phyloP scores from a whole-genome alignment of 2,888 invertebrate genomes.

The Ellobium chinense region DNA sequence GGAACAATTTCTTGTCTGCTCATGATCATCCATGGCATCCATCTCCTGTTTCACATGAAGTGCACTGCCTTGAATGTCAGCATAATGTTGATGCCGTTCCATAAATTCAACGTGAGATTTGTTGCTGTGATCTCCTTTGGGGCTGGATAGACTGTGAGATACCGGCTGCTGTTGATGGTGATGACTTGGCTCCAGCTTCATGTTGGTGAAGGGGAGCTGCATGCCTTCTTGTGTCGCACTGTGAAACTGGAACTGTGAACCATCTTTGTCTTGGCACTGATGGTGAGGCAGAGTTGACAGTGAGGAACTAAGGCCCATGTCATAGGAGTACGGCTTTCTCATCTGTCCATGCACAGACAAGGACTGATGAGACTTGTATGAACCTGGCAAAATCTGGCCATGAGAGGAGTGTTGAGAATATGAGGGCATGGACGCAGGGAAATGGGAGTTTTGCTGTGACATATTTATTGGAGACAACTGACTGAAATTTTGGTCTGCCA shows the following conservation, averaged over 20 bases:
- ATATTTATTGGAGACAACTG: neutral
- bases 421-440: neutral
- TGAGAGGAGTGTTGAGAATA: constrained; percentile 9
- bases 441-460: neutral
- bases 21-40: neutral
- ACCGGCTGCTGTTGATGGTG: neutral
- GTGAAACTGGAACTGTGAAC: neutral
- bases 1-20: neutral
- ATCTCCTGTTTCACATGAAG: constrained; percentile 19
- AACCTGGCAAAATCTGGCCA: neutral
- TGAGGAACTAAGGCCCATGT: neutral
- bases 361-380: neutral
- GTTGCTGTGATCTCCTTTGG: neutral
- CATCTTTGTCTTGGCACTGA: neutral
- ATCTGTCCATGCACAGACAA: neutral
- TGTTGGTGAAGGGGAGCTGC: neutral
- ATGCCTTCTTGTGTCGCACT: neutral
- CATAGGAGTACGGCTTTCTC: constrained; percentile 4
- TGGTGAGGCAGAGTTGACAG: constrained; percentile 8
- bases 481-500: neutral
- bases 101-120: neutral
- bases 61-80: neutral
- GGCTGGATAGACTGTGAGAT: constrained; percentile 1
- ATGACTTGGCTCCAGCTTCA: neutral
- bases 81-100: neutral